Base-by-base conservation (phyloP, 2,797 vertebrate genomes). In the Siniperca scherzeri region DNA sequence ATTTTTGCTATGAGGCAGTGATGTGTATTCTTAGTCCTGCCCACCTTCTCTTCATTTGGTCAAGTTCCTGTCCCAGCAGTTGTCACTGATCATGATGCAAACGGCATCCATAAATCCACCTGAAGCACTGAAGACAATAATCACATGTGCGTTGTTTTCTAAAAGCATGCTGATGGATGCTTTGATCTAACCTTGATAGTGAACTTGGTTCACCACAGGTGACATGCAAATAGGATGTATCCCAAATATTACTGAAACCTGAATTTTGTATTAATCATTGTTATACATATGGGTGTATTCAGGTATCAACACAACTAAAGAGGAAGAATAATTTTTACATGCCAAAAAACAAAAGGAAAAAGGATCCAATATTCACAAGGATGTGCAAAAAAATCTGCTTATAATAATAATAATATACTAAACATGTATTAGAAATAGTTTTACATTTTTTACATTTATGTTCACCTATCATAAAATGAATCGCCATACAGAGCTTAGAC, bases 391-490 rank as follows among this genome's bases (percentile, higher is more conserved):
- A 70, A 33, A 9, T 7, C 0, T 25, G 17, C 12, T 17, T 11
- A 11, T 65, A 7, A 36, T 14, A 38, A 2, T 27, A 67, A 56
- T 25, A 30, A 53, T 22, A 16, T 14, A 57, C 14, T 36, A 38
- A 44, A 46, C 3, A 33, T 40, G 8, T 27, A 21, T 40, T 30
- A 44, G 16, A 74, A 40, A 25, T 27, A 2, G 36, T 44, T 59
- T 78, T 46, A 16, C 42, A 53, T 64, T 44, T 59, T 56, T 61
- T 55, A n/a, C 42, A 33, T 56, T 55, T 53, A 60, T 59, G 14
- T 70, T 60, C 16, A 14, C 44, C 74, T 72, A 80, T 83, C 44
- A 73, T 59, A 73, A 75, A 81, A 75, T 62, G 27, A 72, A 80
- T 59, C 44, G 30, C 70, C 77, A 57, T 40, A n/a, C 5, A 61